Percentiles rank a stretch among this genome's conserved stretches.
Evolutionary conservation across 2,888 invertebrate genomes (phyloP).

Genomic region (Chouioia cunea): DNA sequence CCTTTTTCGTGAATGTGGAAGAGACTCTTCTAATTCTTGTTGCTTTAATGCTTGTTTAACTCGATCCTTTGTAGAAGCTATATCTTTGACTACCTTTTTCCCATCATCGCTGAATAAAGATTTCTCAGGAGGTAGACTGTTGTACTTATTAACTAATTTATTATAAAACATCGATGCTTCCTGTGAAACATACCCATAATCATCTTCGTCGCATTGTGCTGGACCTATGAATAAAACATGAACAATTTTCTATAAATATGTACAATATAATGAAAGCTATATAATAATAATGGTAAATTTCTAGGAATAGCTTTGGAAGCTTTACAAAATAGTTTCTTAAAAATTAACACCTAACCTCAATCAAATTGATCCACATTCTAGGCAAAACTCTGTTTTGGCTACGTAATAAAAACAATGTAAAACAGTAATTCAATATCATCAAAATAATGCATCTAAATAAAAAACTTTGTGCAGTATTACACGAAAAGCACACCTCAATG

Average conservation of each 20-base stretch:
- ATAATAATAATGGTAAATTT: conserved; percentile 21
- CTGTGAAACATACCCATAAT: conserved; percentile 90
- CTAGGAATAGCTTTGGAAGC: conserved; percentile 23
- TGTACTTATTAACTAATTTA: conserved; percentile 88
- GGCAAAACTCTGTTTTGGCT: no score
- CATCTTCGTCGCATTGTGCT: conserved; percentile 89
- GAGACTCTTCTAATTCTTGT: conserved; percentile 80
- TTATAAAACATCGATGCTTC: conserved; percentile 85
- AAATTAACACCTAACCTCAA: conserved; percentile 40
- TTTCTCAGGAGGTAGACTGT: conserved; percentile 79
- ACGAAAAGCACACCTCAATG: no score
- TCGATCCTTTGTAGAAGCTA: conserved; percentile 73
- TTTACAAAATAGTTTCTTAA: conserved; percentile 18
- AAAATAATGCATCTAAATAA: no score
- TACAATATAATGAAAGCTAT: conserved; percentile 18
- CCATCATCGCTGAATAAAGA: conserved; percentile 73
- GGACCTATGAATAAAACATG: conserved; percentile 72
- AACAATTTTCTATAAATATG: not conserved
- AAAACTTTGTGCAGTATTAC: no score
- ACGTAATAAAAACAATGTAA: conserved; percentile 5
- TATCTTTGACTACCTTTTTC: conserved; percentile 71
- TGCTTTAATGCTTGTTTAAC: conserved; percentile 81
- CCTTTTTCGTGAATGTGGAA: conserved; percentile 76
- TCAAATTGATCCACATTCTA: not conserved
- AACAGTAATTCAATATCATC: no score